Conservation (phyloP, 2,888 invertebrate species). For the Thymelicus sylvestris region DNA sequence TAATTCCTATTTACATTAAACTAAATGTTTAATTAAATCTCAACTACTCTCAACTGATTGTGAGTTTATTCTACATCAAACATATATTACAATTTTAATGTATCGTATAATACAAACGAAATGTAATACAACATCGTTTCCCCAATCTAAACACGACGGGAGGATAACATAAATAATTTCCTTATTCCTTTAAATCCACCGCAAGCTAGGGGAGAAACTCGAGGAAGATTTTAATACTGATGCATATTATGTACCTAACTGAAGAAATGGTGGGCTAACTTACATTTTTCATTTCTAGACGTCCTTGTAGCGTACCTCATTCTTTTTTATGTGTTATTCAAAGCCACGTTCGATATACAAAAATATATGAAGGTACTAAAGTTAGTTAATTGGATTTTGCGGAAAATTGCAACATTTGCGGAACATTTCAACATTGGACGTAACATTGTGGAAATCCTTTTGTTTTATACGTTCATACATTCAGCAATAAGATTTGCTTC, state of each 20-base stretch:
- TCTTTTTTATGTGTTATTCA: not conserved
- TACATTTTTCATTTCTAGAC: conserved; percentile 3
- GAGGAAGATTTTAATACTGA: conserved; percentile 27
- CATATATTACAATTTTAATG: conserved; percentile 27
- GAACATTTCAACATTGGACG: no score
- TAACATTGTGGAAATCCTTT: no score
- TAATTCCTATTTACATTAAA: no score
- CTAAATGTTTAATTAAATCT: not conserved
- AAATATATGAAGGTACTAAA: no score
- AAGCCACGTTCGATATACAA: no score
- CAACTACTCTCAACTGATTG: conserved; percentile 12
- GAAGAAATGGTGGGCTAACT: conserved; percentile 6
- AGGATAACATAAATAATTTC: conserved; percentile 37
- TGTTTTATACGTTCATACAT: no score
- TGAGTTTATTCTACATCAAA: conserved; percentile 12
- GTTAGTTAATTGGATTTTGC: no score
- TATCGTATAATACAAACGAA: conserved; percentile 21
- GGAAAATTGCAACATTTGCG: no score
- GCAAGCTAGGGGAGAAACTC: conserved; percentile 19
- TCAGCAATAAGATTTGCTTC: no score
- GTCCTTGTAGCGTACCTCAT: not conserved
- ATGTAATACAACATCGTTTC: conserved; percentile 33
- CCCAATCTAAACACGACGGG: conserved; percentile 34
- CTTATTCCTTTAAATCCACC: conserved; percentile 34
- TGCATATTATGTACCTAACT: conserved; percentile 15